Conservation (phyloP, 2,888 invertebrate species). For the Ophion obscuratus region DNA sequence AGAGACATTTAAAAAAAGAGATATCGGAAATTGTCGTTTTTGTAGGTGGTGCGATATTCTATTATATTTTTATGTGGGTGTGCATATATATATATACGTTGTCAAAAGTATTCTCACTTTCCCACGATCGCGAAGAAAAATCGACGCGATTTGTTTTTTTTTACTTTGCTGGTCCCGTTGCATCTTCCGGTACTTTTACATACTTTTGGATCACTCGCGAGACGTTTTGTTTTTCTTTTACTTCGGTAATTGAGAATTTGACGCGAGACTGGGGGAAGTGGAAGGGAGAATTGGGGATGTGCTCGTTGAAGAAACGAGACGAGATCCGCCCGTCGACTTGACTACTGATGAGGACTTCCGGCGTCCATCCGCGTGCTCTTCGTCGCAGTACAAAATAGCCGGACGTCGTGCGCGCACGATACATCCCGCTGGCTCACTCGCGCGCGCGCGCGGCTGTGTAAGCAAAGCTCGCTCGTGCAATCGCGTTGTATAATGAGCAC, state of each 20-base stretch:
- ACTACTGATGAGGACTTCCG: conserved; percentile 77
- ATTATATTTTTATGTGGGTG: conserved; percentile 36
- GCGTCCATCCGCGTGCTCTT: conserved; percentile 32
- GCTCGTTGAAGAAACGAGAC: conserved; percentile 59
- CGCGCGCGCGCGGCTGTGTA: conserved; percentile 25
- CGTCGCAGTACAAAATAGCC: conserved; percentile 71
- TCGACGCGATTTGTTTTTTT: background rate
- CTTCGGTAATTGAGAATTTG: conserved; percentile 33
- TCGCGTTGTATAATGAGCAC: conserved; percentile 12
- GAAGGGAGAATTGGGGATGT: conserved; percentile 19
- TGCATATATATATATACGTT: background rate
- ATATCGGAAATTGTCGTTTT: background rate
- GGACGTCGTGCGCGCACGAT: conserved; percentile 69
- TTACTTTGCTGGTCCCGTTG: background rate
- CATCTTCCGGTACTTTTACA: background rate
- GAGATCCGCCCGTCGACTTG: conserved; percentile 64
- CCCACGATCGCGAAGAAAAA: conserved; percentile 44
- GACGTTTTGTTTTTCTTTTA: background rate
- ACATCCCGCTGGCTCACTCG: conserved; percentile 12
- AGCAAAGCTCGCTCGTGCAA: conserved; percentile 35
- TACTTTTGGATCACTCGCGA: background rate
- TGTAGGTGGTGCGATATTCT: conserved; percentile 25
- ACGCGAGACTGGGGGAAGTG: conserved; percentile 21
- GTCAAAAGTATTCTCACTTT: conserved; percentile 36
- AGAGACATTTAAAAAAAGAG: background rate